Evolutionary conservation across 1,140 invertebrate genomes (phyloP).

Genomic region (Lasaia peninsularis): DNA sequence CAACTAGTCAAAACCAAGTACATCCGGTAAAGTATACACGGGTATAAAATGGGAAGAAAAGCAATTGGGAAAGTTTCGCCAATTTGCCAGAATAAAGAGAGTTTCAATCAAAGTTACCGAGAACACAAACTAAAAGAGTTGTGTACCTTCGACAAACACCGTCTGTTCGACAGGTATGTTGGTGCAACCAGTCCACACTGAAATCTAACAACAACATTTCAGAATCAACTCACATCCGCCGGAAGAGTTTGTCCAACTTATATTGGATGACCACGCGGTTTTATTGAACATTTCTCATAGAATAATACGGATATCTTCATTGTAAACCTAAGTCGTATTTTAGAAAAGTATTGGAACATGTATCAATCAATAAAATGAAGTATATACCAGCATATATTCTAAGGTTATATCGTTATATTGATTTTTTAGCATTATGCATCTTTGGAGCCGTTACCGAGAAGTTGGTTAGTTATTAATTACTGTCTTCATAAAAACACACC

Average conservation of each 20-base stretch:
- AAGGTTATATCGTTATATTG: no score
- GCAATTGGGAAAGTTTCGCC: constrained; percentile 58
- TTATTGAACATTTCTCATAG: not conserved
- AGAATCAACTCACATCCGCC: constrained; percentile 10
- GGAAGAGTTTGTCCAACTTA: constrained; percentile 2
- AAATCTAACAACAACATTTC: constrained; percentile 12
- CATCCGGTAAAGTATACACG: constrained; percentile 10
- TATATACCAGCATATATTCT: no score
- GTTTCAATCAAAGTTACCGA: constrained; percentile 65
- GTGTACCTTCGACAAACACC: constrained; percentile 49
- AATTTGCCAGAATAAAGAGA: constrained; percentile 67
- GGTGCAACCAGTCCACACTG: constrained; percentile 14
- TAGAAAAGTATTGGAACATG: no score
- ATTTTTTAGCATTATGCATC: no score
- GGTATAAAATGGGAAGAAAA: constrained; percentile 42
- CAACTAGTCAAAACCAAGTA: constrained; percentile 3
- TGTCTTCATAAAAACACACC: no score
- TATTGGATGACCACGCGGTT: constrained; percentile 4
- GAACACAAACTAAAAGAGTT: constrained; percentile 65
- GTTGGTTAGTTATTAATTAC: no score
- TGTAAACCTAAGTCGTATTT: not conserved
- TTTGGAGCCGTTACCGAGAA: no score
- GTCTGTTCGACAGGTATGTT: constrained; percentile 26
- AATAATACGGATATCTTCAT: not conserved
- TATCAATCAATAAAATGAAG: no score